Percentiles rank a stretch among this genome's conserved stretches.
These are phyloP conservation scores for Leptopilina boulardi DNA, from an alignment of 1,140 invertebrate genomes.

Conservation along the genomic window DNA sequence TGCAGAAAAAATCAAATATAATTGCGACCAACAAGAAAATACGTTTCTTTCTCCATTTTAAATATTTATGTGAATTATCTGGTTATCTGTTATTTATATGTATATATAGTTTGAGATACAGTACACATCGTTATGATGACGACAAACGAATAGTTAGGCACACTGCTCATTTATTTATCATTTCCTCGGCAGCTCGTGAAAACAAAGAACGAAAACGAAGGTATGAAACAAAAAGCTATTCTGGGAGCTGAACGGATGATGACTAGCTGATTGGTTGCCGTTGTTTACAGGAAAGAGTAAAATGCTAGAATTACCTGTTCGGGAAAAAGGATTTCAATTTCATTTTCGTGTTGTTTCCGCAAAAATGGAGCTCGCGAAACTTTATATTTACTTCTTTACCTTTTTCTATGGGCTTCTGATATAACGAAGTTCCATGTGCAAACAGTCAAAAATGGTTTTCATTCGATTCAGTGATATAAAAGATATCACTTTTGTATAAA, in stretches of 20 bases:
- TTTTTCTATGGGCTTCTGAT: constrained; percentile 42
- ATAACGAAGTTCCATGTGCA: not conserved
- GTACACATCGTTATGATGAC: constrained; percentile 59
- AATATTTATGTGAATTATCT: too few relatives aligned
- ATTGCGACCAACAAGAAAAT: too few relatives aligned
- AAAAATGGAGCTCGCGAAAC: constrained; percentile 45
- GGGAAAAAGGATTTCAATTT: constrained; percentile 57
- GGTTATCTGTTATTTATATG: too few relatives aligned
- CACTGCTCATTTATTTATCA: constrained; percentile 68
- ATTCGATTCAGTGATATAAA: too few relatives aligned
- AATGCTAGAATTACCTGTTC: constrained; percentile 61
- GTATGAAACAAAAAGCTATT: constrained; percentile 61
- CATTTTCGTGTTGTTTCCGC: constrained; percentile 53
- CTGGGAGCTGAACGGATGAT: constrained; percentile 32
- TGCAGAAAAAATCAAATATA: too few relatives aligned
- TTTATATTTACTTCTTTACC: constrained; percentile 40
- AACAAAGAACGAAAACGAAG: constrained; percentile 58
- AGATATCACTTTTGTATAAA: too few relatives aligned
- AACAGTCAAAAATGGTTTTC: not conserved
- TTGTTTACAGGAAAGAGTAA: constrained; percentile 56
- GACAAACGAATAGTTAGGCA: constrained; percentile 45
- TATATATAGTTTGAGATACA: not conserved
- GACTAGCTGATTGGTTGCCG: constrained; percentile 54
- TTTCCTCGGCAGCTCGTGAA: constrained; percentile 64
- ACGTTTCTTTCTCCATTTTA: too few relatives aligned